A percentile compares a stretch with the other conserved stretches of the same genome.
Evolutionary conservation across 1,140 invertebrate genomes (phyloP).

Genomic region (Trichoplusia ni): DNA sequence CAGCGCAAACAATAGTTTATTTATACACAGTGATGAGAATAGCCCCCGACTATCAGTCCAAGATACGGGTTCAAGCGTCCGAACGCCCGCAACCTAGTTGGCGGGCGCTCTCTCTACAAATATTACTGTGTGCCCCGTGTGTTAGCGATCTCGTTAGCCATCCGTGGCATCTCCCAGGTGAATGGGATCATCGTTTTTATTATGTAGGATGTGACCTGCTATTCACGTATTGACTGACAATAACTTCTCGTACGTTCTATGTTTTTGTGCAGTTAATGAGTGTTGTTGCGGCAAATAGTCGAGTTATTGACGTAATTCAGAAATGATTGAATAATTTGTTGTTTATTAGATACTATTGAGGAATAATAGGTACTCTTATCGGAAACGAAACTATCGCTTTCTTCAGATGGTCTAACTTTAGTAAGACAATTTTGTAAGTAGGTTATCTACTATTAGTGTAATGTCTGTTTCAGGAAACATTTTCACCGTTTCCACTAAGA

Average conservation of each 20-base stretch:
- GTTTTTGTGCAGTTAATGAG: too few species aligned
- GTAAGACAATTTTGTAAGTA: too few species aligned
- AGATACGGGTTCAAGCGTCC: conserved; percentile 25
- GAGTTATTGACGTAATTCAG: too few species aligned
- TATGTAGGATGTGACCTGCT: neutral
- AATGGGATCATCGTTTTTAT: conserved; percentile 21
- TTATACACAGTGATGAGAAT: conserved; percentile 2
- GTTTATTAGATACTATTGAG: too few species aligned
- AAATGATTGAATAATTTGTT: too few species aligned
- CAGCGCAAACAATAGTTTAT: neutral
- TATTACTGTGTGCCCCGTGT: conserved; percentile 22
- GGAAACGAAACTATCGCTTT: too few species aligned
- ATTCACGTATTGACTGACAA: neutral
- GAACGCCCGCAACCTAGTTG: conserved; percentile 55
- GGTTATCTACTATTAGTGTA: too few species aligned
- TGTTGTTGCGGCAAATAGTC: too few species aligned
- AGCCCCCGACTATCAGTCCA: conserved; percentile 24
- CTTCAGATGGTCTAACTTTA: too few species aligned
- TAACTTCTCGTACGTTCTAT: neutral
- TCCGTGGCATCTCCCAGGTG: conserved; percentile 19
- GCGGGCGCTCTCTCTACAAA: conserved; percentile 37
- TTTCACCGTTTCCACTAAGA: too few species aligned
- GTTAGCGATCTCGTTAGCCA: conserved; percentile 20
- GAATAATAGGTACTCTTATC: too few species aligned
- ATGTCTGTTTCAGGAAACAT: too few species aligned